phyloP scores from a whole-genome alignment of 2,888 invertebrate genomes.

The Scaptomyza parva region DNA sequence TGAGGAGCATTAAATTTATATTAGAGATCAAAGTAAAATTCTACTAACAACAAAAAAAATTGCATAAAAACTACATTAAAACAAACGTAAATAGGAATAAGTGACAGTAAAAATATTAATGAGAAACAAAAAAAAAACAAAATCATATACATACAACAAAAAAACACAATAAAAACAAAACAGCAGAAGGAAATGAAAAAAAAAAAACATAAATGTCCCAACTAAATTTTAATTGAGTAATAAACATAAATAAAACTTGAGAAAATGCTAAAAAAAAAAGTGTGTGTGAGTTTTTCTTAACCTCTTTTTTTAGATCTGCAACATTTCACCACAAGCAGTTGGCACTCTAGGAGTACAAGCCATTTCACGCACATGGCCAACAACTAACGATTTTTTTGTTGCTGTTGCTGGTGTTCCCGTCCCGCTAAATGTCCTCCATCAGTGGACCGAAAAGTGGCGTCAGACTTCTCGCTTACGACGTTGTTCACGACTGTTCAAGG shows the following conservation, averaged over 20 bases:
- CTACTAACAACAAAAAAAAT: slow-evolving; percentile 62
- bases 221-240: slow-evolving; percentile 80
- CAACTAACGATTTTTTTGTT: slow-evolving; percentile 61
- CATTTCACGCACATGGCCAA: slow-evolving; percentile 25
- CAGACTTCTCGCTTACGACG: slow-evolving; percentile 9
- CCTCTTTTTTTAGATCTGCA: background rate
- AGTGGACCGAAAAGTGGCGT: slow-evolving; percentile 28
- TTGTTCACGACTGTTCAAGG: slow-evolving; percentile 46
- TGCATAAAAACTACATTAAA: slow-evolving; percentile 59
- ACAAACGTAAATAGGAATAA: slow-evolving; percentile 52
- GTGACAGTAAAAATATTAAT: slow-evolving; percentile 51
- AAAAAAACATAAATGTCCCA: slow-evolving; percentile 69
- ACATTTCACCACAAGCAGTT: background rate
- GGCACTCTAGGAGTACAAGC: background rate
- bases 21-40: slow-evolving; percentile 72
- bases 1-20: slow-evolving; percentile 63
- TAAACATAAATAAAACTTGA: slow-evolving; percentile 70
- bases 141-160: slow-evolving; percentile 49
- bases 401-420: slow-evolving; percentile 14
- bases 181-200: slow-evolving; percentile 22
- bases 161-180: slow-evolving; percentile 18
- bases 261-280: slow-evolving; percentile 42
- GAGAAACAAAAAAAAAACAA: slow-evolving; percentile 47
- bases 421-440: slow-evolving; percentile 3
- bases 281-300: background rate